phyloP scores from a whole-genome alignment of 1,140 invertebrate genomes.

The Mesaphorura yosii region DNA sequence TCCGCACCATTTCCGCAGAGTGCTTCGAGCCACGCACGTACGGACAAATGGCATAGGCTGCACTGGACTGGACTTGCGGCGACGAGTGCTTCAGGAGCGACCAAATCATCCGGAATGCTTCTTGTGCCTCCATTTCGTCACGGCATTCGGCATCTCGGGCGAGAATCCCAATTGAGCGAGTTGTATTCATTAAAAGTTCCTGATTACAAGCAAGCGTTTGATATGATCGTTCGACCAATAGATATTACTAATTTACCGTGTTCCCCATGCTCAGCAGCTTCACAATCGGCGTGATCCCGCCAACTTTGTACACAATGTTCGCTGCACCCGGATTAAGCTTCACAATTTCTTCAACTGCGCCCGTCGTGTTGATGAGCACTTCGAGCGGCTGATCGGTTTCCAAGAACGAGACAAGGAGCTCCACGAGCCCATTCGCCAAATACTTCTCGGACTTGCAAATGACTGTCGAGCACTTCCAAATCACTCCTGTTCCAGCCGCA shows the following conservation, averaged over 20 bases:
- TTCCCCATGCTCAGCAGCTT: constrained; percentile 60
- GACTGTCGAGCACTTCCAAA: constrained; percentile 77
- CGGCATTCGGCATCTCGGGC: constrained; percentile 48
- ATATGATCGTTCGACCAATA: neutral
- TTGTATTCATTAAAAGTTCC: constrained; percentile 70
- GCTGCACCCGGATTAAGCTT: constrained; percentile 10
- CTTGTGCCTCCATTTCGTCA: constrained; percentile 63
- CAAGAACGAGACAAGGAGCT: constrained; percentile 17
- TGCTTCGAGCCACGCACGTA: constrained; percentile 80
- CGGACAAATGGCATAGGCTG: constrained; percentile 79
- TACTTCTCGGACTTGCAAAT: constrained; percentile 20
- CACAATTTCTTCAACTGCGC: constrained; percentile 50
- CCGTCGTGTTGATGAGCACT: constrained; percentile 75
- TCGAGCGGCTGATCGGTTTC: constrained; percentile 21
- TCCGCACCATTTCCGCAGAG: constrained; percentile 80
- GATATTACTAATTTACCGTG: constrained; percentile 32
- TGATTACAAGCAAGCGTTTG: neutral
- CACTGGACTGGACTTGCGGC: constrained; percentile 68
- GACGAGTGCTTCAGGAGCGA: constrained; percentile 77
- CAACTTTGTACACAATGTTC: constrained; percentile 36
- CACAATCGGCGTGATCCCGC: constrained; percentile 63
- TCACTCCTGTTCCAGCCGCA: constrained; percentile 75
- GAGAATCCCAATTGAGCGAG: constrained; percentile 66
- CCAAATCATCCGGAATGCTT: constrained; percentile 84
- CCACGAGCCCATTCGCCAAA: constrained; percentile 21